Conservation (phyloP, 2,888 invertebrate species). For the Pyralis farinalis region DNA sequence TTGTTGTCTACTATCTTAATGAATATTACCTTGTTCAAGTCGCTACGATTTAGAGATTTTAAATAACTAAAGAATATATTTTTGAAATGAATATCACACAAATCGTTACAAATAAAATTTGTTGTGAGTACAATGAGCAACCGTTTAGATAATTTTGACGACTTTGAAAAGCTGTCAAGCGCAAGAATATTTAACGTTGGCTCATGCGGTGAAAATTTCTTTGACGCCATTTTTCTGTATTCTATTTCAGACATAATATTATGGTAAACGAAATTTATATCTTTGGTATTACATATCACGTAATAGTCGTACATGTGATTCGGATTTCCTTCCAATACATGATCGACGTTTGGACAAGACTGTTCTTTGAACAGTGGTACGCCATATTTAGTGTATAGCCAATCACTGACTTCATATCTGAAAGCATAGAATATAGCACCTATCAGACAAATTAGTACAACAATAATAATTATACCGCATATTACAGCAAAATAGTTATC, state of each 20-base stretch:
- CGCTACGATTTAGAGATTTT: slow-evolving; percentile 69
- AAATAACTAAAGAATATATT: slow-evolving; percentile 74
- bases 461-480: slow-evolving; percentile 85
- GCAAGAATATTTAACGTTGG: slow-evolving; percentile 83
- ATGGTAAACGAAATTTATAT: slow-evolving; percentile 85
- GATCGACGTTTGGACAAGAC: slow-evolving; percentile 77
- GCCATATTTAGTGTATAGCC: slow-evolving; percentile 90
- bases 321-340: slow-evolving; percentile 84
- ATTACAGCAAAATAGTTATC: slow-evolving; percentile 88
- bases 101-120: slow-evolving; percentile 70
- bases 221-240: slow-evolving; percentile 84
- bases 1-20: slow-evolving; percentile 70
- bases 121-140: slow-evolving; percentile 83
- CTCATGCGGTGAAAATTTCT: slow-evolving; percentile 86
- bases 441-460: slow-evolving; percentile 85
- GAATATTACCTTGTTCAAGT: slow-evolving; percentile 70
- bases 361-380: slow-evolving; percentile 89
- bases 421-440: slow-evolving; percentile 88
- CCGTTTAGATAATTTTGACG: slow-evolving; percentile 72
- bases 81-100: slow-evolving; percentile 72
- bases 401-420: slow-evolving; percentile 88
- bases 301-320: slow-evolving; percentile 92
- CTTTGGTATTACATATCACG: slow-evolving; percentile 91
- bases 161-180: slow-evolving; percentile 71
- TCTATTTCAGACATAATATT: slow-evolving; percentile 88